Evolutionary conservation across 2,113 vertebrate genomes (phyloP).

Genomic region (Pungitius pungitius): DNA sequence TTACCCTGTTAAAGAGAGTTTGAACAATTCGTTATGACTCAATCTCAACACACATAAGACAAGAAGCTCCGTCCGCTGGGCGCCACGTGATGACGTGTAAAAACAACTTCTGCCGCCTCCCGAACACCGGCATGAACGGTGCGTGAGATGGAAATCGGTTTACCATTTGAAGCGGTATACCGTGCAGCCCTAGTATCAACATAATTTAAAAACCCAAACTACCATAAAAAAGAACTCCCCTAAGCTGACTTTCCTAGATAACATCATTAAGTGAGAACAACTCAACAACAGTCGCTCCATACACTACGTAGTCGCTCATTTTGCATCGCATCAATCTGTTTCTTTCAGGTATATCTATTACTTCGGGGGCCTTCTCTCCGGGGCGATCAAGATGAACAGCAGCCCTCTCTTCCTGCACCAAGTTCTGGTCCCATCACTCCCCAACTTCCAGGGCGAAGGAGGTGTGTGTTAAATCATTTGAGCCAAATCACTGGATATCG

Average conservation of each 20-base stretch:
- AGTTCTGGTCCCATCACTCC: constrained; percentile 87
- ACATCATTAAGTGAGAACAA: background rate
- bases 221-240: background rate
- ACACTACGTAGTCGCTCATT: background rate
- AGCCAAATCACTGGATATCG: background rate
- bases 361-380: constrained; percentile 91
- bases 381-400: constrained; percentile 93
- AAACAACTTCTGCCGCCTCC: no score
- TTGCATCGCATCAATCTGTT: constrained; percentile 4
- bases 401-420: constrained; percentile 91
- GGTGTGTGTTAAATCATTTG: constrained; percentile 68
- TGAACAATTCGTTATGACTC: no score
- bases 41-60: no score
- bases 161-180: no score
- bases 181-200: no score
- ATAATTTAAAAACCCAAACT: background rate
- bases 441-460: constrained; percentile 86
- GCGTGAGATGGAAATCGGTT: no score
- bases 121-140: no score
- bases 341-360: constrained; percentile 88
- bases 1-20: no score
- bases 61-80: no score
- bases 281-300: background rate
- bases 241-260: background rate
- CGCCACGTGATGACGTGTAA: no score